These are phyloP conservation scores for Athalia rosae DNA, from an alignment of 2,888 invertebrate species.

Conservation along the genomic window DNA sequence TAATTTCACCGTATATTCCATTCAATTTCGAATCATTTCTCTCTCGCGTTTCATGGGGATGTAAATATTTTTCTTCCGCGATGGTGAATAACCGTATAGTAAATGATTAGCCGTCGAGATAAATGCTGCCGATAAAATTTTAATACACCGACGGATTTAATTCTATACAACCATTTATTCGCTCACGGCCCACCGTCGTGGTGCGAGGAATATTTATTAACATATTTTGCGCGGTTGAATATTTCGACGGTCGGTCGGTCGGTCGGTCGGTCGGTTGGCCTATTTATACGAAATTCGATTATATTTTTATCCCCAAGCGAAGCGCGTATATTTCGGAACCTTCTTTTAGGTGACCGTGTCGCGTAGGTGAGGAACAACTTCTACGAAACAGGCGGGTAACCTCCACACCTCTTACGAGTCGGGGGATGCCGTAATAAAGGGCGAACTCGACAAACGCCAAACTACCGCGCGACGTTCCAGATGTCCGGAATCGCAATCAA, in stretches of 20 bases:
- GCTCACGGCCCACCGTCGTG: neutral
- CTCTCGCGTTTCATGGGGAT: neutral
- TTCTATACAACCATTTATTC: constrained; percentile 27
- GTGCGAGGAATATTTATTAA: constrained; percentile 17
- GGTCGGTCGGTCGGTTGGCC: neutral
- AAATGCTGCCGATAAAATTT: constrained; percentile 22
- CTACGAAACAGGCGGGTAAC: no score
- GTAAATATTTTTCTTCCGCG: neutral
- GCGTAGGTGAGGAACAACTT: neutral
- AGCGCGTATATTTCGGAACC: neutral
- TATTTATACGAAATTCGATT: neutral
- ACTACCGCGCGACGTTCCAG: constrained; percentile 31
- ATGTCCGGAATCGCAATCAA: constrained; percentile 34
- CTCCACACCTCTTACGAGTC: neutral
- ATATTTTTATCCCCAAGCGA: neutral
- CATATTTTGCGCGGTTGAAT: constrained; percentile 20
- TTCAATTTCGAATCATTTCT: neutral
- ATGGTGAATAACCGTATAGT: neutral
- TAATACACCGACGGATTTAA: neutral
- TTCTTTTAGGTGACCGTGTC: neutral
- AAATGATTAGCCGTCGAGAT: constrained; percentile 3
- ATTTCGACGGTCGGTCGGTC: neutral
- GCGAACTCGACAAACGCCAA: constrained; percentile 32
- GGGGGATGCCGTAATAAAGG: constrained; percentile 18
- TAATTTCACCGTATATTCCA: constrained; percentile 11